These are phyloP conservation scores for Hormaphis cornu DNA, from an alignment of 1,140 invertebrate genomes.

Conservation along the genomic window DNA sequence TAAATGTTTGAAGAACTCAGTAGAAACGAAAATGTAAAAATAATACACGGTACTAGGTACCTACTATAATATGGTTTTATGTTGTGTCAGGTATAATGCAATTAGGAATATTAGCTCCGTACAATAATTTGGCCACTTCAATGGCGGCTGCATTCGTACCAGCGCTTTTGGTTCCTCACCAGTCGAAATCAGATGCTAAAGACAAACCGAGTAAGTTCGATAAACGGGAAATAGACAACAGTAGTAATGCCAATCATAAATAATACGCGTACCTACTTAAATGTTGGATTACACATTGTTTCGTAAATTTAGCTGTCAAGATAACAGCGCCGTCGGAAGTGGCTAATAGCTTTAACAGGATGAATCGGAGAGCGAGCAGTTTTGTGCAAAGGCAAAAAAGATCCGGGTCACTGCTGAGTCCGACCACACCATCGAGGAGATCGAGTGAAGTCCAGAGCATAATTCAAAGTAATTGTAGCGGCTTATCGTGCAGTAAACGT, in stretches of 20 bases:
- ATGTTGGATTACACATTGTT: no score
- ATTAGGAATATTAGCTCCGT: conserved; percentile 49
- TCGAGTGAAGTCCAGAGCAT: conserved; percentile 20
- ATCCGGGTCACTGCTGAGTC: conserved; percentile 17
- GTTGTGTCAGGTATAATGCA: conserved; percentile 48
- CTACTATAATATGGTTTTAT: neutral
- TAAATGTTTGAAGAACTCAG: no score
- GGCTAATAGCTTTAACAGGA: conserved; percentile 25
- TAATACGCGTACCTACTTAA: no score
- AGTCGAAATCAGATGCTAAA: conserved; percentile 35
- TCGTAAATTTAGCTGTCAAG: conserved; percentile 1
- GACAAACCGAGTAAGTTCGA: conserved; percentile 9
- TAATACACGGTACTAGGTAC: no score
- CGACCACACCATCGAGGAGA: conserved; percentile 14
- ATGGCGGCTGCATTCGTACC: conserved; percentile 50
- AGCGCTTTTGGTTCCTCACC: conserved; percentile 47
- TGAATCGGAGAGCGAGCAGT: conserved; percentile 21
- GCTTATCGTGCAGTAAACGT: neutral
- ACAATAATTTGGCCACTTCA: conserved; percentile 50
- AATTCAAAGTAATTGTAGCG: conserved; percentile 20
- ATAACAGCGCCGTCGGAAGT: conserved; percentile 27
- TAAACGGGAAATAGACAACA: neutral
- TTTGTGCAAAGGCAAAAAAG: conserved; percentile 27
- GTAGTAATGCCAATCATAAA: neutral
- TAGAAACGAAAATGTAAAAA: no score